Evolutionary conservation across 30 jellyfish, hydroid and myxozoan genomes (phyloP).

Genomic region (Aurelia coerulea): DNA sequence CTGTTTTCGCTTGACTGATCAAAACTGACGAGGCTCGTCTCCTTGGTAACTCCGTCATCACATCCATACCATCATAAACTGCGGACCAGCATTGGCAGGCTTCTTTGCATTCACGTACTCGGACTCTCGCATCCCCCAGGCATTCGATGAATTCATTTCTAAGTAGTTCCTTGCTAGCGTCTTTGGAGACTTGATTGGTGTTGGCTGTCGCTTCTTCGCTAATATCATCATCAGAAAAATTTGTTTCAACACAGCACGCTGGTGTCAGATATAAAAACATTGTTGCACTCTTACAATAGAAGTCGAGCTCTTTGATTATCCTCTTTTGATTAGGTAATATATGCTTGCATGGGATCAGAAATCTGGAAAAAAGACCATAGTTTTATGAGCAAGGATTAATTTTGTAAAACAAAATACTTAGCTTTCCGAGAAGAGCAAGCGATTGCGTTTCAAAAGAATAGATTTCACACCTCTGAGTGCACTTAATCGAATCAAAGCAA

Average conservation of each 20-base stretch:
- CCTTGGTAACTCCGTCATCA: conserved; percentile 80
- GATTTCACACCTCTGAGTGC: no score
- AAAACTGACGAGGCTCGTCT: conserved; percentile 45
- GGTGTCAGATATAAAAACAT: conserved; percentile 96
- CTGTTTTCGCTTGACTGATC: conserved; percentile 51
- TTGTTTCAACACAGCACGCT: conserved; percentile 76
- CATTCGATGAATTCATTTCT: conserved; percentile 67
- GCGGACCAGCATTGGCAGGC: conserved; percentile 97
- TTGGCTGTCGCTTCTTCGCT: conserved; percentile 24
- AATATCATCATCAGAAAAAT: neutral
- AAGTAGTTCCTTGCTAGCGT: conserved; percentile 10
- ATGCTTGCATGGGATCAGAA: conserved; percentile 93
- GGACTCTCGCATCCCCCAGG: conserved; percentile 64
- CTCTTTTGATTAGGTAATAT: conserved; percentile 95
- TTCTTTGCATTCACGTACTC: conserved; percentile 70
- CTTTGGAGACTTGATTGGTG: neutral
- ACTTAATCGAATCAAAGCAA: no score
- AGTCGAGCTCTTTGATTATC: conserved; percentile 91
- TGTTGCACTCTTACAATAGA: conserved; percentile 96
- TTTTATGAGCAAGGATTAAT: no score
- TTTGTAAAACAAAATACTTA: no score
- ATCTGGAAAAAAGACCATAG: conserved; percentile 47
- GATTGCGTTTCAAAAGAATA: no score
- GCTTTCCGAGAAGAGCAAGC: no score
- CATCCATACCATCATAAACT: conserved; percentile 99